These are phyloP conservation scores for Microplitis mediator DNA, from an alignment of 1,140 invertebrate species.

Conservation along the genomic window DNA sequence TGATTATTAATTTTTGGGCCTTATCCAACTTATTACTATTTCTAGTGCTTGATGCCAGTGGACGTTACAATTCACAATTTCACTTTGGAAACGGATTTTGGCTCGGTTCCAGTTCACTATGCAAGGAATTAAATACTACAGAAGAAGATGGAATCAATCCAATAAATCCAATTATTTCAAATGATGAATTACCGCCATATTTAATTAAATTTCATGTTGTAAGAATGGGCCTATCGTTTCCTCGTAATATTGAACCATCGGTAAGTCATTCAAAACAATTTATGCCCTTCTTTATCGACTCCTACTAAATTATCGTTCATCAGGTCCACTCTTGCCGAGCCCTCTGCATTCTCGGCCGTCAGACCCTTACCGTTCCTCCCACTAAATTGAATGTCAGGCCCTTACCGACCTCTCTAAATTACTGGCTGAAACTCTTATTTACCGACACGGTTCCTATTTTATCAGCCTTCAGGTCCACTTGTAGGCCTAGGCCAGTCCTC, in stretches of 20 bases:
- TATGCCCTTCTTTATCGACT: no score
- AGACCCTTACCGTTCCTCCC: no score
- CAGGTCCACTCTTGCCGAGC: no score
- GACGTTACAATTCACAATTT: slow-evolving; percentile 79
- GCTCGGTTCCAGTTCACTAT: slow-evolving; percentile 75
- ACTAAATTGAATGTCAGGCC: no score
- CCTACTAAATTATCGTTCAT: no score
- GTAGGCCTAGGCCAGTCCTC: no score
- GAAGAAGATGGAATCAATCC: slow-evolving; percentile 42
- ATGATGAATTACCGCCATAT: slow-evolving; percentile 66
- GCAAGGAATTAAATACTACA: slow-evolving; percentile 64
- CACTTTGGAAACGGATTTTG: slow-evolving; percentile 84
- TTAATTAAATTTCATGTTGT: slow-evolving; percentile 69
- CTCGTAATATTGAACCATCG: slow-evolving; percentile 66
- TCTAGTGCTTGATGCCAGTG: slow-evolving; percentile 80
- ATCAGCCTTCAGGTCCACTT: no score
- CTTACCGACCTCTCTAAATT: no score
- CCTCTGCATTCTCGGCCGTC: no score
- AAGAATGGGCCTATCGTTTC: slow-evolving; percentile 69
- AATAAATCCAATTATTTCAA: slow-evolving; percentile 6
- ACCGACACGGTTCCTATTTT: no score
- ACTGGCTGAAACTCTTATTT: no score
- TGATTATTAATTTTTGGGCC: no score
- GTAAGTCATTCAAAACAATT: slow-evolving; percentile 55
- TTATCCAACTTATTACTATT: slow-evolving; percentile 35